phyloP scores from a whole-genome alignment of 64 coral and sea anemone genomes.

The Platygyra sinensis region DNA sequence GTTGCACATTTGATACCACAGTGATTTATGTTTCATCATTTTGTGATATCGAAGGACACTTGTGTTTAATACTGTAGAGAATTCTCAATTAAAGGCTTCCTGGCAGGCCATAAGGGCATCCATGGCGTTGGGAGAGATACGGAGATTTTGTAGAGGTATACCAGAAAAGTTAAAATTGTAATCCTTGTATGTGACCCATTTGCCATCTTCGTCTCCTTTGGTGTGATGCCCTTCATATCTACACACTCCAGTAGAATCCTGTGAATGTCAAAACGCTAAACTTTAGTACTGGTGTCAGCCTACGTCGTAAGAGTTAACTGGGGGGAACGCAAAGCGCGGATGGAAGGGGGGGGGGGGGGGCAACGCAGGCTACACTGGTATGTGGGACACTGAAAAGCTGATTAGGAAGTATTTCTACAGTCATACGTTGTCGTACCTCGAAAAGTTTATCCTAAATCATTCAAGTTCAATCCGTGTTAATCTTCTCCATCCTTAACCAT shows the following conservation, averaged over 20 bases:
- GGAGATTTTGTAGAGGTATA: slow-evolving; percentile 69
- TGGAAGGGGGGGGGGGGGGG: neutral
- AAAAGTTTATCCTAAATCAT: too few species aligned
- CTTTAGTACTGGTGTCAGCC: neutral
- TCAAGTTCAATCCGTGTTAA: too few species aligned
- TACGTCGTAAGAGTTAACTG: too few species aligned
- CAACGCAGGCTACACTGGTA: too few species aligned
- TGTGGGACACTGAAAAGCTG: too few species aligned
- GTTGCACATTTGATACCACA: neutral
- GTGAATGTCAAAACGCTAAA: neutral
- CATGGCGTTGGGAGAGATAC: slow-evolving; percentile 96
- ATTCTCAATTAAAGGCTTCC: slow-evolving; percentile 48
- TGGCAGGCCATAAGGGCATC: slow-evolving; percentile 88
- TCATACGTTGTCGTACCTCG: too few species aligned
- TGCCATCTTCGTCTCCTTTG: slow-evolving; percentile 80
- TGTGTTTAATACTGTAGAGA: neutral
- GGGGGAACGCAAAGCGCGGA: too few species aligned
- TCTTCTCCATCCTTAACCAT: too few species aligned
- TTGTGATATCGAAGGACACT: neutral
- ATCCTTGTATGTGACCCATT: slow-evolving; percentile 83
- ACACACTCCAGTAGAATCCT: slow-evolving; percentile 56
- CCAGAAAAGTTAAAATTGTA: slow-evolving; percentile 74
- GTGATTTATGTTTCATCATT: neutral
- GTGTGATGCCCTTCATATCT: slow-evolving; percentile 92
- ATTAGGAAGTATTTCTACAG: too few species aligned